Evolutionary conservation across 2,888 invertebrate genomes (phyloP), one percentile per base, ranked within the genome.

Genomic region (Exocentrus adspersus): DNA sequence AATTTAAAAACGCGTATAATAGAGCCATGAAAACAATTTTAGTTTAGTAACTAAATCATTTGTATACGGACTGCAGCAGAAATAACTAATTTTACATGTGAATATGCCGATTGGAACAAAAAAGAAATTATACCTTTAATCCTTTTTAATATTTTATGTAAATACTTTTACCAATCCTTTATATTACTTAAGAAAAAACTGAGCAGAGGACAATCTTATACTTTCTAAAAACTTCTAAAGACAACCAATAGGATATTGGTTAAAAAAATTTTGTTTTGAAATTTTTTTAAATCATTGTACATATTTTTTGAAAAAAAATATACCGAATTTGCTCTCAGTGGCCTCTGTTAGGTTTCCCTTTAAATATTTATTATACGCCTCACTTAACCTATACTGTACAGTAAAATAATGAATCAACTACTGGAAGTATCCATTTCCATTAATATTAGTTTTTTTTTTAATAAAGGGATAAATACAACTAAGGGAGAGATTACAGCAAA

Each of bases 371-470:
- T 14, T 21, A 54, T 37, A 24, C 24, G 43, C 56, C 57, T 30
- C 57, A 46, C 57, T 57, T 46, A 45, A 45, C 45, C 43, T 54
- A 30, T 9, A 43, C 43, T 48, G 20, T 51, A 60, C 21, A 64
- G 69, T 60, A 65, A 67, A 66, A 59, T 62, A 65, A 68, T 58
- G 45, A 56, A 60, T 64, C 63, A 68, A 67, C 67, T 69, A 69
- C 65, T 69, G 64, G 63, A 67, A 71, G 69, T 72, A 74, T 75
- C 75, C 73, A 68, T 72, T 71, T 72, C 71, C 73, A 72, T 71
- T 74, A 72, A 45, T 54, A 54, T 45, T 57, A 57, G 32, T 57
- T 51, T 28, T 50, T 43, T 28, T 48, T 9, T 21, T 37, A 59
- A 24, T 16, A 59, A 48, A 41, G 16, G 16, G 21, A 30, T 28